A percentile compares a stretch with the other conserved stretches of the same genome.
phyloP scores from a whole-genome alignment of 1,140 invertebrate species.

The Zaprionus africanus region DNA sequence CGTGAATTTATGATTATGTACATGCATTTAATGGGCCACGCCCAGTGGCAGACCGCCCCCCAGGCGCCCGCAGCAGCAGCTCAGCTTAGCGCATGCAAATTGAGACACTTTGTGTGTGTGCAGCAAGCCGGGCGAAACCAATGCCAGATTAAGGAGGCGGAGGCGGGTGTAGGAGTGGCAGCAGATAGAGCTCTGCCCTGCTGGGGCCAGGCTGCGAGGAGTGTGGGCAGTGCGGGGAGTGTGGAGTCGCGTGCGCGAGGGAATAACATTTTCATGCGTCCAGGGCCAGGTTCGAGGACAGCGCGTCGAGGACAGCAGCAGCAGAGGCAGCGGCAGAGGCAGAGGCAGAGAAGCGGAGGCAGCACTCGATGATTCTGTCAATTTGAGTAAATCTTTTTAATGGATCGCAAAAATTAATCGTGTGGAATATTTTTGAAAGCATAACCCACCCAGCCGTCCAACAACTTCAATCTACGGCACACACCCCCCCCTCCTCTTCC shows the following conservation, averaged over 20 bases:
- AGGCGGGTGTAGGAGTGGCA: not conserved
- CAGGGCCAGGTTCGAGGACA: constrained; percentile 56
- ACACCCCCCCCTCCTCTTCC: not conserved
- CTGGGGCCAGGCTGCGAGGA: too few species aligned
- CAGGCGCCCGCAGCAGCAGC: not conserved
- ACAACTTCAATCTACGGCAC: not conserved
- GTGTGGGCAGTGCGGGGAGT: not conserved
- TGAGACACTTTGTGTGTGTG: constrained; percentile 70
- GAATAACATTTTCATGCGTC: constrained; percentile 52
- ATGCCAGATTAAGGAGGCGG: too few species aligned
- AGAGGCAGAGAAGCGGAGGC: not conserved
- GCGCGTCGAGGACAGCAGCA: constrained; percentile 29
- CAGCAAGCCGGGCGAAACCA: constrained; percentile 35
- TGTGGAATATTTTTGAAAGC: constrained; percentile 74
- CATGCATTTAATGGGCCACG: constrained; percentile 72
- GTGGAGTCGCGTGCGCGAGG: constrained; percentile 16
- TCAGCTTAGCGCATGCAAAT: constrained; percentile 73
- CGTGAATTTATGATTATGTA: constrained; percentile 78
- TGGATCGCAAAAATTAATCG: constrained; percentile 66
- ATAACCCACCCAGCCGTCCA: constrained; percentile 7
- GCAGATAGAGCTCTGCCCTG: not conserved
- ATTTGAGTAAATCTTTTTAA: constrained; percentile 83
- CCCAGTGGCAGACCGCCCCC: not conserved
- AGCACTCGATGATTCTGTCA: constrained; percentile 71
- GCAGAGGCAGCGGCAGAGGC: constrained; percentile 4